Evolutionary conservation across 2,797 vertebrate genomes (phyloP).

Genomic region (Tokudaia tokunoshimensis): DNA sequence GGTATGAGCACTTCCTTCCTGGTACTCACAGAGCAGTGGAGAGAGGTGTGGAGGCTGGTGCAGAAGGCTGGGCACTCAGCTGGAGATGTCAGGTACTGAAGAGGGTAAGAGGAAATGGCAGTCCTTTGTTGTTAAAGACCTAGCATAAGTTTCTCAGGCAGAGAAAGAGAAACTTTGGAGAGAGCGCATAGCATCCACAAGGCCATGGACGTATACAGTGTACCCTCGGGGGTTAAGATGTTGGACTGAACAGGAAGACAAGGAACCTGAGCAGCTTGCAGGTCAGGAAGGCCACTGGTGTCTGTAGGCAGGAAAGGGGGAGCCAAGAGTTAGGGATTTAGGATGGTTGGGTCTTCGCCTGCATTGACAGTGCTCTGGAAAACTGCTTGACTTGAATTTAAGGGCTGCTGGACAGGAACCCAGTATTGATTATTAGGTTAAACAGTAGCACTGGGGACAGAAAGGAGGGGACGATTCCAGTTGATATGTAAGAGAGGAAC

Average conservation of each 20-base stretch:
- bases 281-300: conserved; percentile 39
- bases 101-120: neutral
- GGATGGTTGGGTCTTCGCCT: neutral
- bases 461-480: conserved; percentile 72
- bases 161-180: conserved; percentile 58
- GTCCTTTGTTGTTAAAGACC: conserved; percentile 58
- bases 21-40: neutral
- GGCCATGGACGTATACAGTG: conserved; percentile 17
- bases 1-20: conserved; percentile 35
- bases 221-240: conserved; percentile 29
- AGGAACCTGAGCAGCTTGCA: conserved; percentile 6
- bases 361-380: conserved; percentile 26
- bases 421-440: conserved; percentile 9
- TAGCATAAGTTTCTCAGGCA: conserved; percentile 28
- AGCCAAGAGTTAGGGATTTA: neutral
- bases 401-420: neutral
- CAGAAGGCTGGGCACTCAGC: neutral
- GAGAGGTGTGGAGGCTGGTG: conserved; percentile 10
- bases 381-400: conserved; percentile 48
- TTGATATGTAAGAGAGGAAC: conserved; percentile 56
- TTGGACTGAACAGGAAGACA: neutral
- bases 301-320: neutral
- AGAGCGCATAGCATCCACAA: neutral
- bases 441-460: conserved; percentile 27
- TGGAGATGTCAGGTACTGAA: conserved; percentile 19